Percentiles rank a stretch among this genome's conserved stretches.
phyloP scores from a whole-genome alignment of 2,888 invertebrate species.

The Watsonalla cultraria region DNA sequence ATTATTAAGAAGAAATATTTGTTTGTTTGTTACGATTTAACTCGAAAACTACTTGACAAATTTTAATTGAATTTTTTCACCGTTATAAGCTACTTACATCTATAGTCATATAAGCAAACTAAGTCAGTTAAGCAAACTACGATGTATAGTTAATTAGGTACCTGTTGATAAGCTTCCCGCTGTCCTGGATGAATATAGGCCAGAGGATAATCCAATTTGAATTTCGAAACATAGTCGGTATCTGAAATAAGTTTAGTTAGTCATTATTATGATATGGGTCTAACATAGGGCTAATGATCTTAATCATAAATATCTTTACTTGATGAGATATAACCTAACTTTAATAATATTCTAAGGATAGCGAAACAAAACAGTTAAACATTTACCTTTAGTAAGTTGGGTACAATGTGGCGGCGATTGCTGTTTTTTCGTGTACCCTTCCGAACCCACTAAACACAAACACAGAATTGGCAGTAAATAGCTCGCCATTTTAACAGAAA shows the following conservation, averaged over 20 bases:
- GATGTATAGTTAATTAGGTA: slow-evolving; percentile 16
- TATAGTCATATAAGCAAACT: too few relatives aligned
- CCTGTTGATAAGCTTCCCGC: slow-evolving; percentile 58
- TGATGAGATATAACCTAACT: too few relatives aligned
- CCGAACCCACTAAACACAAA: slow-evolving; percentile 13
- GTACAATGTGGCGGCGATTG: slow-evolving; percentile 53
- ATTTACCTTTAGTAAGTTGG: slow-evolving; percentile 49
- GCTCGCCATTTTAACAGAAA: neutral
- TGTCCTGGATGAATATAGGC: slow-evolving; percentile 56
- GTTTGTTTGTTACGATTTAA: too few relatives aligned
- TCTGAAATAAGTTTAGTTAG: slow-evolving; percentile 33
- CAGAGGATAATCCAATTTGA: slow-evolving; percentile 47
- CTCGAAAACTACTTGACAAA: too few relatives aligned
- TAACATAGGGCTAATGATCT: too few relatives aligned
- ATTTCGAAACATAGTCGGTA: slow-evolving; percentile 50
- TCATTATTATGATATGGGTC: neutral
- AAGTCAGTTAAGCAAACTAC: too few relatives aligned
- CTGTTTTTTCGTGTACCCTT: slow-evolving; percentile 21
- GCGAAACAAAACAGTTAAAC: neutral
- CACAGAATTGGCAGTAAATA: slow-evolving; percentile 1
- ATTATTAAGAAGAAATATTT: too few relatives aligned
- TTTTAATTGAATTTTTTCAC: too few relatives aligned
- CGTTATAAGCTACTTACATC: too few relatives aligned
- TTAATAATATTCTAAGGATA: too few relatives aligned
- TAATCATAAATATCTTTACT: too few relatives aligned